Evolutionary conservation across 2,888 invertebrate genomes (phyloP), one percentile per base, ranked within the genome.

Genomic region (Mactromeris polynyma): DNA sequence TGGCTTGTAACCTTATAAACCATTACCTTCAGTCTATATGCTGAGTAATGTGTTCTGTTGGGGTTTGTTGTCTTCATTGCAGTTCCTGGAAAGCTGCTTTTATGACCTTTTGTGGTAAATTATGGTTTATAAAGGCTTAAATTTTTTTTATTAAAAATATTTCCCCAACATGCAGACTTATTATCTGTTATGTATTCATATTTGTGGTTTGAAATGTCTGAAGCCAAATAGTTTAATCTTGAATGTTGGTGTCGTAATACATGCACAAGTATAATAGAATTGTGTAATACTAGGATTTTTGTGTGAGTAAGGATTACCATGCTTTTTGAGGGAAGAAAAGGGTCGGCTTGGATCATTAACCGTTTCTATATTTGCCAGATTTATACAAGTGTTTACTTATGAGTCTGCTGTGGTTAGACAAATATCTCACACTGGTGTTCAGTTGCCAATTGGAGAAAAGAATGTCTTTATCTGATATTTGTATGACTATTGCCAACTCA

Each of bases 341-440:
- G 51, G 51, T 51, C 51, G 51, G 51, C 19, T 9, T 17, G 51
- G 51, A 51, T 51, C 51, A 9, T 51, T 51, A 51, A 51, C 51
- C 11, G 2, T 51, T 51, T 51, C 51, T 51, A 19, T 51, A 17
- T 51, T 14, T 9, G 58, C 6, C 6, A n/a, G n/a, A 58, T n/a
- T n/a, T 58, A n/a, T 58, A 82, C 81, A 64, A 64, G 40, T 82
- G 69, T 82, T 82, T 82, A 82, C 40, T 26, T n/a, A n/a, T 17
- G 31, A 2, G 36, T 73, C 73, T 33, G 31, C 11, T 73, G 73
- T 21, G 33, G 73, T 73, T 33, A 73, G 73, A 73, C 73, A 36
- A 73, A 33, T 33, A 73, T 73, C 73, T 73, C 33, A 73, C 2
- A 17, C 19, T 33, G 11, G 73, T 21, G 17, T 33, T 36, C 36